phyloP scores from a whole-genome alignment of 2,113 vertebrate genomes.

The Phalacrocorax brasilianus region DNA sequence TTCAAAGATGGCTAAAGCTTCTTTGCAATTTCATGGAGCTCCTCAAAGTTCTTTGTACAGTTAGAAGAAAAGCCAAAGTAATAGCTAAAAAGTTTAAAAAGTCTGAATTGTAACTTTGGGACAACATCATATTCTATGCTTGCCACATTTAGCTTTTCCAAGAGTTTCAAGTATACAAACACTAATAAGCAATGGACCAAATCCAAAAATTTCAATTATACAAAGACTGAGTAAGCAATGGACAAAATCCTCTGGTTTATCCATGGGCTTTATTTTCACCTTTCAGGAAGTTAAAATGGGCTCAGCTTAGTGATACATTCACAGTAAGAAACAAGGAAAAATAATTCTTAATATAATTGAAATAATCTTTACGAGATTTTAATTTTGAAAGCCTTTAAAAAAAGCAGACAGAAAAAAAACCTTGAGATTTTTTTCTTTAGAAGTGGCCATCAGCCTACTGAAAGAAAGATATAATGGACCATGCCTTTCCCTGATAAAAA shows the following conservation, averaged over 20 bases:
- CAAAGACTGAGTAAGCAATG: not conserved
- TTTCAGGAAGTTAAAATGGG: not conserved
- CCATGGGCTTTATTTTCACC: not conserved
- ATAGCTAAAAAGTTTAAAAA: not conserved
- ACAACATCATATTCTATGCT: not conserved
- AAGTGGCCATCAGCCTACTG: not conserved
- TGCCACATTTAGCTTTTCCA: not conserved
- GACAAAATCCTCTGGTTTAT: not conserved
- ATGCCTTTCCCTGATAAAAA: not conserved
- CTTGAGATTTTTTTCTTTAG: not conserved
- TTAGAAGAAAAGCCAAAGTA: not conserved
- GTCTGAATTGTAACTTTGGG: not conserved
- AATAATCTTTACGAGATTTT: not conserved
- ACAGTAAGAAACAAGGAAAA: not conserved
- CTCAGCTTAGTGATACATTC: not conserved
- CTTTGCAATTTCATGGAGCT: not conserved
- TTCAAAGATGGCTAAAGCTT: not conserved
- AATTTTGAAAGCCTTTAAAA: not conserved
- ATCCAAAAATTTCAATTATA: not conserved
- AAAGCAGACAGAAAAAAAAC: not conserved
- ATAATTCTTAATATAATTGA: not conserved
- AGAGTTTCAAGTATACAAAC: not conserved
- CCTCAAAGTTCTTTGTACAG: not conserved
- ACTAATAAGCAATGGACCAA: not conserved
- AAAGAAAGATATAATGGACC: not conserved